A percentile compares a stretch with the other conserved stretches of the same genome.
phyloP scores from a whole-genome alignment of 1,140 invertebrate species.

The Drosophila bocqueti region DNA sequence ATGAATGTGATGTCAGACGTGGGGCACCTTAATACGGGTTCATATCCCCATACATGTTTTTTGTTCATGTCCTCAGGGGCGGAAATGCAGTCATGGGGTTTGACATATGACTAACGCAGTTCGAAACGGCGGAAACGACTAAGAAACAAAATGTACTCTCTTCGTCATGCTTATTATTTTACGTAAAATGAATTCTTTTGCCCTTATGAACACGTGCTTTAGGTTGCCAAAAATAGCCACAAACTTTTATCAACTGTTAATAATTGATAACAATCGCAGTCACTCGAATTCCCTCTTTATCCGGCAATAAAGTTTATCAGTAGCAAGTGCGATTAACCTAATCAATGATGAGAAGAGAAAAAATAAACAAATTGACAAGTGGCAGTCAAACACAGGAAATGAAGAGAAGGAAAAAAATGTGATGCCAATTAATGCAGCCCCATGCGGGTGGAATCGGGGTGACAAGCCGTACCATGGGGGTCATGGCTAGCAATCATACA shows the following conservation, averaged over 20 bases:
- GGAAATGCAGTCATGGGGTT: constrained; percentile 18
- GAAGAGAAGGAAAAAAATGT: constrained; percentile 17
- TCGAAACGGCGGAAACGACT: background rate
- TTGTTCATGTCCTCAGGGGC: background rate
- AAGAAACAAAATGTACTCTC: background rate
- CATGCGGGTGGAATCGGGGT: background rate
- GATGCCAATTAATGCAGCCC: constrained; percentile 22
- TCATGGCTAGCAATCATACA: constrained; percentile 3
- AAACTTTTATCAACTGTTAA: constrained; percentile 29
- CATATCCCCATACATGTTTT: background rate
- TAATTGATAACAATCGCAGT: constrained; percentile 23
- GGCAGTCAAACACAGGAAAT: constrained; percentile 44
- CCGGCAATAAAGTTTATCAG: constrained; percentile 28
- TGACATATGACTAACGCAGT: constrained; percentile 10
- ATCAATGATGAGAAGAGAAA: constrained; percentile 13
- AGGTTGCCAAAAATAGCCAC: background rate
- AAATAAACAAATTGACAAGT: constrained; percentile 46
- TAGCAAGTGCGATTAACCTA: constrained; percentile 30
- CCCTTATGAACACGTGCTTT: background rate
- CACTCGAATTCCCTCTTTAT: background rate
- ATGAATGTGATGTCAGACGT: constrained; percentile 36
- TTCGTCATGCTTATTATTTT: background rate
- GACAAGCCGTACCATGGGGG: background rate
- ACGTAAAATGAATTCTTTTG: background rate
- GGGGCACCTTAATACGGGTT: constrained; percentile 6